Conservation (phyloP, 1,140 invertebrate species). For the Anastatus disparis region DNA sequence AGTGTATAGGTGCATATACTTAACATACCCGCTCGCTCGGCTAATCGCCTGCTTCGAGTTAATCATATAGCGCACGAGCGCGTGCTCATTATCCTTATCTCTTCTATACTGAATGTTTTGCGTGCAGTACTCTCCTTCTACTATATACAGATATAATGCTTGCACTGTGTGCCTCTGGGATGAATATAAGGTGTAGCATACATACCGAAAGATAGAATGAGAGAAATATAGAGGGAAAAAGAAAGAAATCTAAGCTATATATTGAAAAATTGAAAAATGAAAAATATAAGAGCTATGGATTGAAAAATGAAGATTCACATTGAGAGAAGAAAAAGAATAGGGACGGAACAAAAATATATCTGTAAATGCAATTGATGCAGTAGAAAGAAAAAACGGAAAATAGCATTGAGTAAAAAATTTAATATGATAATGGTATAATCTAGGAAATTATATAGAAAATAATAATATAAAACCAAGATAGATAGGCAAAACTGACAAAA, state of each 20-base stretch:
- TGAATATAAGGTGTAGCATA: neutral
- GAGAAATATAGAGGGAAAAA: neutral
- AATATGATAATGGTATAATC: too few species aligned
- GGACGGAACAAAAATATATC: too few species aligned
- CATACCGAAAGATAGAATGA: neutral
- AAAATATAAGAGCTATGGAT: neutral
- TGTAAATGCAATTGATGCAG: too few species aligned
- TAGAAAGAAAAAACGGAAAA: too few species aligned
- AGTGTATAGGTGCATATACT: neutral
- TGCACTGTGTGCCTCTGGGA: neutral
- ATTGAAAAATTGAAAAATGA: neutral
- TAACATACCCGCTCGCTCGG: constrained; percentile 22
- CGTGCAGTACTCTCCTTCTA: too few species aligned
- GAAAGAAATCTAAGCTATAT: neutral
- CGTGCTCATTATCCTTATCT: constrained; percentile 37
- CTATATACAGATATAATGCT: too few species aligned
- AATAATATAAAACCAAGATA: too few species aligned
- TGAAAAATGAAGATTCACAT: neutral
- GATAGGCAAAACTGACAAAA: too few species aligned
- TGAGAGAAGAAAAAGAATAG: neutral
- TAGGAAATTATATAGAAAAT: too few species aligned
- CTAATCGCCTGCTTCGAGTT: constrained; percentile 33
- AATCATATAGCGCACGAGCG: constrained; percentile 23
- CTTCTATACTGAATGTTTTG: constrained; percentile 9
- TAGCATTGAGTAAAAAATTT: too few species aligned